These are phyloP conservation scores for Cavia porcellus DNA, from an alignment of 2,113 vertebrate species.

Conservation along the genomic window DNA sequence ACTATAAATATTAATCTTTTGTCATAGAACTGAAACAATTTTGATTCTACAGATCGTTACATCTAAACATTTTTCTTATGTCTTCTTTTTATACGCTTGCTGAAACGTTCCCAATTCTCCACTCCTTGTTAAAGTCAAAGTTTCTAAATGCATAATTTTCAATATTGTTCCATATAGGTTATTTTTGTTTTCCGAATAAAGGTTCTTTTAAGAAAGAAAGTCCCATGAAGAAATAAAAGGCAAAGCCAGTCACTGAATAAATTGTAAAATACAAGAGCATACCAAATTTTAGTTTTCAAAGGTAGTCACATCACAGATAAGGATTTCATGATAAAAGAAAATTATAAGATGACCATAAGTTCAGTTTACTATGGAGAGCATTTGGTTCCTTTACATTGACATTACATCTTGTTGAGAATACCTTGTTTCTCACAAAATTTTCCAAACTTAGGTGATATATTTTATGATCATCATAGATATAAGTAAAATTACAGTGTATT, in stretches of 20 bases:
- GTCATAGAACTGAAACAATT: background rate
- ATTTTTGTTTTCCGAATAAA: background rate
- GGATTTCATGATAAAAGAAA: background rate
- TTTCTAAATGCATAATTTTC: background rate
- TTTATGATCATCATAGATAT: background rate
- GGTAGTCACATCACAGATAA: background rate
- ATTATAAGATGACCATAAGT: background rate
- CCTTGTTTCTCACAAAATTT: background rate
- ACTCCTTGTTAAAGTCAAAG: background rate
- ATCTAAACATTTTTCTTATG: background rate
- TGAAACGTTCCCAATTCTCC: background rate
- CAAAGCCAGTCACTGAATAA: background rate
- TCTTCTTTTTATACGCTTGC: accelerated
- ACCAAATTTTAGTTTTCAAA: background rate
- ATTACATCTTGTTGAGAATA: background rate
- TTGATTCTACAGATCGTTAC: background rate
- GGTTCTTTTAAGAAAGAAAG: conserved; percentile 7
- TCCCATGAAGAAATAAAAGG: background rate
- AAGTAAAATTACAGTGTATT: background rate
- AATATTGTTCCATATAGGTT: background rate
- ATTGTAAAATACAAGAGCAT: background rate
- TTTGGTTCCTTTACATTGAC: background rate
- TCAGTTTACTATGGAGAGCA: background rate
- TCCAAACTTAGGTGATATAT: background rate
- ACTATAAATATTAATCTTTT: background rate